Base-by-base conservation (phyloP, 2,888 invertebrate species). In the Caenorhabditis becei region DNA sequence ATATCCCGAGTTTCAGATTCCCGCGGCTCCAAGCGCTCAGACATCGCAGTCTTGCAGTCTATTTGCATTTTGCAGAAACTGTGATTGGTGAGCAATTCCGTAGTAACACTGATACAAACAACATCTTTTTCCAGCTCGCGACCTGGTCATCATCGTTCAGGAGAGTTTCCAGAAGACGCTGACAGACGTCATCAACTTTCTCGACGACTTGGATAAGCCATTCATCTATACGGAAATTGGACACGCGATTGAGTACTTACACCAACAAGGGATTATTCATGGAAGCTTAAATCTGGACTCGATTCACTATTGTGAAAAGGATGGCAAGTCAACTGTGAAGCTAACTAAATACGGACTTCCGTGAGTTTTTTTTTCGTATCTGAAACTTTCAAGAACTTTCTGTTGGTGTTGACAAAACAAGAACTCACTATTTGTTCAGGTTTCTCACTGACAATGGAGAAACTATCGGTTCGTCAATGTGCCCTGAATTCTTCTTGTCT, bases 121-220 rank as follows among this genome's bases (percentile, higher is more conserved):
- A 35, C 28, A 32, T 5, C 16, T 49, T 41, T 49, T 77, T 79
- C 62, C 72, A 88, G 89, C 86, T 1, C 62, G 84, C 10, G 89
- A 89, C 75, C 77, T 83, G 20, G 84, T 88, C 0, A 80, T 88
- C 23, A 35, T 90, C 8, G 75, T 89, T 11, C 85, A 83, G 16
- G 90, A 90, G 69, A 77, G 87, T 67, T 93, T 51, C 92, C 95
- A 95, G 95, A 92, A 93, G 95, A 90, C 95, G 11, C 75, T 44
- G 93, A 94, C 92, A 32, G 77, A 80, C 26, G 23, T 24, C 3
- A 10, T 81, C 1, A 8, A 28, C 20, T 1, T 14, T 59, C 20
- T 2, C 20, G 41, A 11, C 4, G 18, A 23, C n/a, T 10, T n/a
- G n/a, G 41, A 24, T 5, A 24, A 41, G 11, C 8, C 11, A 1